Percentiles rank a stretch among this genome's conserved stretches.
Evolutionary conservation across 2,888 invertebrate genomes (phyloP).

Genomic region (Gandaritis pyraliata): DNA sequence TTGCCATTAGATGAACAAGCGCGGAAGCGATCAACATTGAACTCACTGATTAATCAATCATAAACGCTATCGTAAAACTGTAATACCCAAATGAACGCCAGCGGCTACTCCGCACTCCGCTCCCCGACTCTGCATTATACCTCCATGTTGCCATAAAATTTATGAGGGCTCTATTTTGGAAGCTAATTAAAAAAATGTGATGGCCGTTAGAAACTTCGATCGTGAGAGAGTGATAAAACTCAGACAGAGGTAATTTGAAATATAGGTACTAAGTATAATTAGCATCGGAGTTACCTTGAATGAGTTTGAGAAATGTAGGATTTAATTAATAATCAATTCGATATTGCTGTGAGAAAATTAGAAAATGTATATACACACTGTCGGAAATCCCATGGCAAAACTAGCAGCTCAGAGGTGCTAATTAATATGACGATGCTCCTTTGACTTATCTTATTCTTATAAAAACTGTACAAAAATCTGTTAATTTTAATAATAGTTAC

Average conservation of each 20-base stretch:
- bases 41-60: conserved; percentile 74
- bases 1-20: conserved; percentile 68
- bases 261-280: conserved; percentile 49
- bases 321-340: conserved; percentile 35
- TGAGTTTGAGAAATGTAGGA: conserved; percentile 36
- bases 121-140: conserved; percentile 59
- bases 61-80: conserved; percentile 70
- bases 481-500: not conserved
- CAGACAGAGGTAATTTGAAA: conserved; percentile 59
- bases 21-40: conserved; percentile 71
- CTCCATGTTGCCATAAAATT: conserved; percentile 76
- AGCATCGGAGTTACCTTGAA: conserved; percentile 41
- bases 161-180: conserved; percentile 78
- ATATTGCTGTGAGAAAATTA: conserved; percentile 26
- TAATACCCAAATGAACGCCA: conserved; percentile 63
- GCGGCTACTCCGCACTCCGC: conserved; percentile 35
- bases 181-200: conserved; percentile 78
- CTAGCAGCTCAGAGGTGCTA: conserved; percentile 10
- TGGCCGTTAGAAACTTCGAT: conserved; percentile 70
- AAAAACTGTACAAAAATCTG: not conserved
- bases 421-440: conserved; percentile 1
- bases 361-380: conserved; percentile 7
- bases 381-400: conserved; percentile 16
- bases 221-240: conserved; percentile 79
- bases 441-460: not conserved